phyloP scores from a whole-genome alignment of 1,140 invertebrate genomes.

The Sipha flava region DNA sequence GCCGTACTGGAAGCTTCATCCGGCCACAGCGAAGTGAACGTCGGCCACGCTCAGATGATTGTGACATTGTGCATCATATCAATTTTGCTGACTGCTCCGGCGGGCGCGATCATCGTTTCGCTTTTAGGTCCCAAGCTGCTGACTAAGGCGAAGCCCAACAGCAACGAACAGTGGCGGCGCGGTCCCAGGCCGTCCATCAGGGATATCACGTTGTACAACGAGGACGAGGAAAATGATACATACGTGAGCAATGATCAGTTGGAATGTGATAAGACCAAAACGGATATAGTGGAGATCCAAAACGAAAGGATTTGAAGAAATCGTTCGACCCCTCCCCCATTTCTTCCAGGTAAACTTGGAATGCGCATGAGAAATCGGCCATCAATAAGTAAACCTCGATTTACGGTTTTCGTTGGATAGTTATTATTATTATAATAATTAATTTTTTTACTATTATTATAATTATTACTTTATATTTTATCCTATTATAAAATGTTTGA shows the following conservation, averaged over 20 bases:
- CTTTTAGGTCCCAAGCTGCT: conserved; percentile 68
- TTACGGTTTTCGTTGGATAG: too few relatives aligned
- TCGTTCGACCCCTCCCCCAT: too few relatives aligned
- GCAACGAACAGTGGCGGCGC: conserved; percentile 56
- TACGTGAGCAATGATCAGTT: conserved; percentile 40
- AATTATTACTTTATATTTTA: too few relatives aligned
- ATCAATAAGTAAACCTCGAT: too few relatives aligned
- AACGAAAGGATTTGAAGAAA: background rate
- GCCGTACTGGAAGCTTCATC: conserved; percentile 61
- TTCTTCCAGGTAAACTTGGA: too few relatives aligned
- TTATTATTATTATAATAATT: too few relatives aligned
- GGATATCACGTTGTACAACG: conserved; percentile 72
- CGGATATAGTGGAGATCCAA: background rate
- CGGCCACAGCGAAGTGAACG: conserved; percentile 40
- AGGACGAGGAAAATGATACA: conserved; percentile 50
- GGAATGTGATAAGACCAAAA: background rate
- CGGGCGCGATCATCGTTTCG: conserved; percentile 81
- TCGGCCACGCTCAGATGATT: conserved; percentile 52
- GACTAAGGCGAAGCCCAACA: conserved; percentile 47
- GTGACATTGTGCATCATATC: conserved; percentile 71
- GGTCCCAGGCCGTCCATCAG: conserved; percentile 67
- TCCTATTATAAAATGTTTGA: too few relatives aligned
- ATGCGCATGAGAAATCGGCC: too few relatives aligned
- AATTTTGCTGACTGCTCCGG: conserved; percentile 84
- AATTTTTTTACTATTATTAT: too few relatives aligned